A percentile compares a stretch with the other conserved stretches of the same genome.
phyloP scores from a whole-genome alignment of 2,113 vertebrate genomes.

The Turdus rufiventris region DNA sequence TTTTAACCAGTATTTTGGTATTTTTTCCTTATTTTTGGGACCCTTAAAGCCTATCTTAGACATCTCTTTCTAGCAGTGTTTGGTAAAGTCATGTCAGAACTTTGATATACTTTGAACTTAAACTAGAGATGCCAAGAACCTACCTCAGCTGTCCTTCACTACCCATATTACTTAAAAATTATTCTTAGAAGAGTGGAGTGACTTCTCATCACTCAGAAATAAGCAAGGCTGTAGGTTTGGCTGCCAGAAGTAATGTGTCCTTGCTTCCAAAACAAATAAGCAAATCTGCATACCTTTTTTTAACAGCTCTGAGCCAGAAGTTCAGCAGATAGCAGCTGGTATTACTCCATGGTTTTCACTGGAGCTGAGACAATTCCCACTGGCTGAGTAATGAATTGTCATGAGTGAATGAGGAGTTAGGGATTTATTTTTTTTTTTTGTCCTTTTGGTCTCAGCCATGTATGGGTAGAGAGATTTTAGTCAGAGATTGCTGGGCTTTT shows the following conservation, averaged over 20 bases:
- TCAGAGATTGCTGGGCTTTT: background rate
- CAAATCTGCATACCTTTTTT: background rate
- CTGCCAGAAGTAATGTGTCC: background rate
- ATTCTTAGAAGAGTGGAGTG: background rate
- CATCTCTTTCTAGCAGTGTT: background rate
- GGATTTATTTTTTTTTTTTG: too few species aligned
- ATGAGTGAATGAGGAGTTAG: background rate
- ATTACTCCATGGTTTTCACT: background rate
- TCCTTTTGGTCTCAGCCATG: fast-evolving
- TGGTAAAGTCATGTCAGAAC: background rate
- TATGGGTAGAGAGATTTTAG: background rate
- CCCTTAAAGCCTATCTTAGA: background rate
- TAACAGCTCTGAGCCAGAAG: background rate
- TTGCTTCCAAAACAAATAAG: background rate
- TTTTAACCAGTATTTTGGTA: background rate
- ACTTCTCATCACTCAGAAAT: background rate
- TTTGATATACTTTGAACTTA: background rate
- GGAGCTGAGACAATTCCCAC: background rate
- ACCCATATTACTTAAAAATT: background rate
- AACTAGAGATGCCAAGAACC: background rate
- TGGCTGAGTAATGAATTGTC: background rate
- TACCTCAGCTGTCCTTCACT: background rate
- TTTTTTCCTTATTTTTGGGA: background rate
- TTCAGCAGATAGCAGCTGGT: background rate
- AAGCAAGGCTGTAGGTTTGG: background rate